These are phyloP conservation scores for Leptodactylus fuscus DNA, from an alignment of 2,113 vertebrate genomes.

Conservation along the genomic window DNA sequence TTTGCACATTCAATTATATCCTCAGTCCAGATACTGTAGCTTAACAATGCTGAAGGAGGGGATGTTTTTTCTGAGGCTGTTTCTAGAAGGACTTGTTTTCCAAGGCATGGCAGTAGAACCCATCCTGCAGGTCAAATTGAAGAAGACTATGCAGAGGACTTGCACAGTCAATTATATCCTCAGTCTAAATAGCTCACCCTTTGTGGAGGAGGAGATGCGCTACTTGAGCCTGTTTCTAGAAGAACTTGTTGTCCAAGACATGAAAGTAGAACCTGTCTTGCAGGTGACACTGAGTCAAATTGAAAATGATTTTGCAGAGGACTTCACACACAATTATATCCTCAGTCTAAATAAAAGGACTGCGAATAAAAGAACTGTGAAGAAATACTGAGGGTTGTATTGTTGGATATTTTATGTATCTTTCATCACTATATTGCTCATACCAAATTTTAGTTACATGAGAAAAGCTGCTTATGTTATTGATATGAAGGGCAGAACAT, in stretches of 20 bases:
- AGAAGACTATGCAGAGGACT: slow-evolving; percentile 53
- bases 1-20: neutral
- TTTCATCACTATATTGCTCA: too few species aligned
- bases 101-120: slow-evolving; percentile 31
- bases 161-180: neutral
- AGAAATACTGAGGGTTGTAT: too few species aligned
- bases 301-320: too few species aligned
- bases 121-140: neutral
- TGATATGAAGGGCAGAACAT: too few species aligned
- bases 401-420: too few species aligned
- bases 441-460: too few species aligned
- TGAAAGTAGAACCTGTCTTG: slow-evolving; percentile 42
- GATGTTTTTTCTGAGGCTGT: slow-evolving; percentile 33
- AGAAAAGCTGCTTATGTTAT: too few species aligned
- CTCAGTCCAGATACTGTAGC: neutral
- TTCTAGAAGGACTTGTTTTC: slow-evolving; percentile 76
- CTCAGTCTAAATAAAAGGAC: too few species aligned
- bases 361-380: too few species aligned
- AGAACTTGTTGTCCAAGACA: slow-evolving; percentile 69
- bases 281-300: too few species aligned
- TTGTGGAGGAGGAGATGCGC: neutral
- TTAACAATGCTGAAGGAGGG: neutral
- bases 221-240: slow-evolving; percentile 68
- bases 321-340: too few species aligned
- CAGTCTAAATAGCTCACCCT: neutral